These are phyloP conservation scores for Polyommatus iphigenia DNA, from an alignment of 2,888 invertebrate species.

Conservation along the genomic window DNA sequence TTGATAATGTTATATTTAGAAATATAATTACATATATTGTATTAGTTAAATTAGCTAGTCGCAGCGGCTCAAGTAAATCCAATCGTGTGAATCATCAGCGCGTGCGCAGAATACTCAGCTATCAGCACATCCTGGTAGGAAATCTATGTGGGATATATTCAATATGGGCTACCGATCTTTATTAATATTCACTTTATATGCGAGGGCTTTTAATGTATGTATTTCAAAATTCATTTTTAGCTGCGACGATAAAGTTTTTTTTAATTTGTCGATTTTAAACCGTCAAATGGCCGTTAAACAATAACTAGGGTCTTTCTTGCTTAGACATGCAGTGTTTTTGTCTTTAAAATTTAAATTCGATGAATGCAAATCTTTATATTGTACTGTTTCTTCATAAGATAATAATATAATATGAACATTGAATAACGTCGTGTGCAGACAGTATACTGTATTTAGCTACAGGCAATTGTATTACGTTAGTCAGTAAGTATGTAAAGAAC, in stretches of 20 bases:
- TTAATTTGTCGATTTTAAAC: no score
- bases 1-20: not conserved
- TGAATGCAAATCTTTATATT: no score
- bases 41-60: constrained; percentile 3
- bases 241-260: no score
- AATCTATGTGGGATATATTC: constrained; percentile 33
- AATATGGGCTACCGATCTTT: not conserved
- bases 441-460: no score
- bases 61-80: constrained; percentile 38
- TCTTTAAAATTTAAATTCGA: no score
- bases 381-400: no score
- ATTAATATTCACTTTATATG: not conserved
- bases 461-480: not conserved
- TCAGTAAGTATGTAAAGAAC: not conserved
- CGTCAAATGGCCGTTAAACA: no score
- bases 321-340: no score
- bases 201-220: not conserved
- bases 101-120: constrained; percentile 41
- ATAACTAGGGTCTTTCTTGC: no score
- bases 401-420: no score
- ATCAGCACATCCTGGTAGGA: constrained; percentile 44
- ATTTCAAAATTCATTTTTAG: no score
- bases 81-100: constrained; percentile 41
- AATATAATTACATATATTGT: not conserved
- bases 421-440: no score